Percentiles rank a stretch among this genome's conserved stretches.
Evolutionary conservation across 1,140 invertebrate genomes (phyloP).

Genomic region (Caerostris extrusa): DNA sequence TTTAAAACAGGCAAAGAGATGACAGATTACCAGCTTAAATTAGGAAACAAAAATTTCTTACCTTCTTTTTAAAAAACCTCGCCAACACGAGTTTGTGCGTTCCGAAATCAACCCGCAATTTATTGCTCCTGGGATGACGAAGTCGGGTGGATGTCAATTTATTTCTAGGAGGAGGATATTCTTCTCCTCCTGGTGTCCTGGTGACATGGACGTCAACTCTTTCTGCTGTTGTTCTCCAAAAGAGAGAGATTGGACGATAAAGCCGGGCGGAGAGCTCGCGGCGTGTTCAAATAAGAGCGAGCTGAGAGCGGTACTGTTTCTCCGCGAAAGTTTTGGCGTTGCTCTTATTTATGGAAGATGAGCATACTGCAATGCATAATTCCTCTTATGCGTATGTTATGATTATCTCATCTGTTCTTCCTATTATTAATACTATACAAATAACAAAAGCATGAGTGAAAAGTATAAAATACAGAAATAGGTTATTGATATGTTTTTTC

Average conservation of each 20-base stretch:
- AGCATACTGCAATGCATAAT: too few relatives aligned
- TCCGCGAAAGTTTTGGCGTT: too few relatives aligned
- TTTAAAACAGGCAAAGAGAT: constrained; percentile 43
- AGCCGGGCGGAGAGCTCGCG: neutral
- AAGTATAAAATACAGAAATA: too few relatives aligned
- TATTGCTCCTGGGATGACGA: constrained; percentile 21
- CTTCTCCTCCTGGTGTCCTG: neutral
- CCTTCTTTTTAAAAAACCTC: neutral
- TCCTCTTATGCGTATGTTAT: too few relatives aligned
- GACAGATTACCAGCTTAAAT: constrained; percentile 40
- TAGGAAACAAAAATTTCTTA: neutral
- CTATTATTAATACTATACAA: too few relatives aligned
- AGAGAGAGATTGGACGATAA: constrained; percentile 11
- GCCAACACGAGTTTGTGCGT: constrained; percentile 36
- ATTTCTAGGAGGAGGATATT: neutral
- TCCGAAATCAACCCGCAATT: constrained; percentile 46
- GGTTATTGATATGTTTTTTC: too few relatives aligned
- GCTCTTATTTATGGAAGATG: too few relatives aligned
- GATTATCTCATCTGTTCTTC: too few relatives aligned
- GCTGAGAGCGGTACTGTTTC: too few relatives aligned
- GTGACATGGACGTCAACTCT: neutral
- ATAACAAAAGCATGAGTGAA: too few relatives aligned
- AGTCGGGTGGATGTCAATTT: constrained; percentile 54
- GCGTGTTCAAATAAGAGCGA: neutral
- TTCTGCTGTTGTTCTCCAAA: neutral